Base-by-base conservation (phyloP, 1,140 invertebrate genomes). In the Chymomyza costata region DNA sequence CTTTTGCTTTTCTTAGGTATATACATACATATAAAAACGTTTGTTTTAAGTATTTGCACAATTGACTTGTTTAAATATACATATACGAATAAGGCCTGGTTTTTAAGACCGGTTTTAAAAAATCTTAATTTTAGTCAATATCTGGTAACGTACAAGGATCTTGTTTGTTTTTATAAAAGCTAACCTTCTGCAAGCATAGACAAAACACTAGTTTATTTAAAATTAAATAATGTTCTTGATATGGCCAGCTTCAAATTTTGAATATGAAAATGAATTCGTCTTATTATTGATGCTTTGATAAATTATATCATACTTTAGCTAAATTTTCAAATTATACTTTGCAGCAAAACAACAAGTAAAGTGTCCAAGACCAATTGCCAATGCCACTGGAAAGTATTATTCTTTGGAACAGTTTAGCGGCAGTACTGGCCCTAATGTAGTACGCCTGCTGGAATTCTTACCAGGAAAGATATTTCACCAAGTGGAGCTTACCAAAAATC, bases 391-490 rank as follows among this genome's bases (percentile, higher is more conserved):
- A 0, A 86, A 89, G 25, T 90, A 90, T 69, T 91, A 89, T 74
- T 90, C 90, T 0, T 51, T 90, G 6, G 90, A 91, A 65, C 86
- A 71, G 13, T 83, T 91, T 13, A 80, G 80, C 40, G 88, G 87
- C 1, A 80, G 32, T 5, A n/a, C n/a, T n/a, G 83, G 87, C 47
- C 80, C 82, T 21, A 90, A 95, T 80, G 87, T 91, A 0, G 90
- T 95, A 0, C 87, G 92, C 15, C 86, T 96, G 1, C 68, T 96
- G 53, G 90, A 91, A 37, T 96, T 89, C 70, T 87, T 92, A 10
- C 90, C 92, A 0, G 95, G 95, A 0, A 87, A 89, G 40, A 86
- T 93, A 35, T 85, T 96, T 7, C 85, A 86, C 18, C 85, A 90
- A 25, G 88, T 91, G 1, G 86, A 89, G 0, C 85, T 85, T 18